Evolutionary conservation across 1,140 invertebrate species (phyloP).

Genomic region (Pogonognathellus flavescens): DNA sequence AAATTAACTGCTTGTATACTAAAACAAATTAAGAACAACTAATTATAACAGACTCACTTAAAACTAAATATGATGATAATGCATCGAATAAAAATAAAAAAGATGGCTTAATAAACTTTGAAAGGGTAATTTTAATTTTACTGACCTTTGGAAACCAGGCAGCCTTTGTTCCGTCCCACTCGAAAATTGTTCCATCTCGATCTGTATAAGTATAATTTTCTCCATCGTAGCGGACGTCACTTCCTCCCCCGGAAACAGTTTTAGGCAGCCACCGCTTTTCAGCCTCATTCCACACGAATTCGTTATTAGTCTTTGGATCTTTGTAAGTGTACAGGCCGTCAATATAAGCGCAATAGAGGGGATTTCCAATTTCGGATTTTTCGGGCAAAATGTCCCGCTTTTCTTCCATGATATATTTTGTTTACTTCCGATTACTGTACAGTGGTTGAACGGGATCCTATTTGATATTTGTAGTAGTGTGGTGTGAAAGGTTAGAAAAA

Average conservation of each 20-base stretch:
- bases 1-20: too few species aligned
- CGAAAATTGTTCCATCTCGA: constrained; percentile 87
- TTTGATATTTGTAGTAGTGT: too few species aligned
- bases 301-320: constrained; percentile 58
- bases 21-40: too few species aligned
- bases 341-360: constrained; percentile 62
- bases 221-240: constrained; percentile 71
- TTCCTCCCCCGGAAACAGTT: constrained; percentile 29
- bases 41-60: too few species aligned
- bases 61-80: too few species aligned
- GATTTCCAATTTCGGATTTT: constrained; percentile 61
- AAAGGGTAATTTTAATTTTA: too few species aligned
- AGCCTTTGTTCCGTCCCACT: constrained; percentile 91
- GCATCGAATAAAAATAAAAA: background rate
- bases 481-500: too few species aligned
- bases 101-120: too few species aligned
- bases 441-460: too few species aligned
- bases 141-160: constrained; percentile 95
- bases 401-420: constrained; percentile 50
- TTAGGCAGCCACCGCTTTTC: constrained; percentile 57
- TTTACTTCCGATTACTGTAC: background rate
- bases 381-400: constrained; percentile 51
- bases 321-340: constrained; percentile 66
- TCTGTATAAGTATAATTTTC: constrained; percentile 82
- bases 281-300: constrained; percentile 63